These are phyloP conservation scores for Saccostrea cuccullata DNA, from an alignment of 1,140 invertebrate genomes.

Conservation along the genomic window DNA sequence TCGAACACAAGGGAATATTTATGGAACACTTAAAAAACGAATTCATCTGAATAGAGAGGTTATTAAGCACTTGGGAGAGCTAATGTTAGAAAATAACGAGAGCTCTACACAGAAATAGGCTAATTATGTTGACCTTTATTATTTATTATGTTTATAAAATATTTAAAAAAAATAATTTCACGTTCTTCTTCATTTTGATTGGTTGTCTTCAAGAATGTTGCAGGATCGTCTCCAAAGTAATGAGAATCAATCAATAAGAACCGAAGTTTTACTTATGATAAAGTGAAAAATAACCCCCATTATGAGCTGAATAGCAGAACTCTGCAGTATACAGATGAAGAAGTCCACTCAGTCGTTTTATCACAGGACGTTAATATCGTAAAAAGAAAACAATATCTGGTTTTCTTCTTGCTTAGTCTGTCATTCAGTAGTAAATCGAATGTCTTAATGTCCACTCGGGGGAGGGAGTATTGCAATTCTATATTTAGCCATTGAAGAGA, in stretches of 20 bases:
- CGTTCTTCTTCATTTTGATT: neutral
- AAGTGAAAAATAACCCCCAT: too few relatives aligned
- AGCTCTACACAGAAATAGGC: neutral
- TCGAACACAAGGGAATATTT: constrained; percentile 33
- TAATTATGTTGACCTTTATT: neutral
- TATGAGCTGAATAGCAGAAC: too few relatives aligned
- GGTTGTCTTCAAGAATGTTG: neutral
- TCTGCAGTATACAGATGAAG: too few relatives aligned
- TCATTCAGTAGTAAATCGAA: too few relatives aligned
- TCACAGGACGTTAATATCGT: too few relatives aligned
- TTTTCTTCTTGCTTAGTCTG: too few relatives aligned
- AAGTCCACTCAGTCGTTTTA: too few relatives aligned
- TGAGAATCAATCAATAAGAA: neutral
- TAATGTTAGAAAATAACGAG: constrained; percentile 2
- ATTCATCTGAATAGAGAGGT: neutral
- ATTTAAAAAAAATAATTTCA: neutral
- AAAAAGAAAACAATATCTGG: too few relatives aligned
- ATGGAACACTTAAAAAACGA: constrained; percentile 21
- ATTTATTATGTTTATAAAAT: too few relatives aligned
- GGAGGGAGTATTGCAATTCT: too few relatives aligned
- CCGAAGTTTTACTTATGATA: neutral
- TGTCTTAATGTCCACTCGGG: too few relatives aligned
- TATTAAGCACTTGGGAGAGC: constrained; percentile 19
- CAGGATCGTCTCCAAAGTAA: neutral
- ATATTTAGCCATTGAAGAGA: too few relatives aligned